Base-by-base conservation (phyloP, 1,140 invertebrate genomes). In the Drosophila kanapiae region DNA sequence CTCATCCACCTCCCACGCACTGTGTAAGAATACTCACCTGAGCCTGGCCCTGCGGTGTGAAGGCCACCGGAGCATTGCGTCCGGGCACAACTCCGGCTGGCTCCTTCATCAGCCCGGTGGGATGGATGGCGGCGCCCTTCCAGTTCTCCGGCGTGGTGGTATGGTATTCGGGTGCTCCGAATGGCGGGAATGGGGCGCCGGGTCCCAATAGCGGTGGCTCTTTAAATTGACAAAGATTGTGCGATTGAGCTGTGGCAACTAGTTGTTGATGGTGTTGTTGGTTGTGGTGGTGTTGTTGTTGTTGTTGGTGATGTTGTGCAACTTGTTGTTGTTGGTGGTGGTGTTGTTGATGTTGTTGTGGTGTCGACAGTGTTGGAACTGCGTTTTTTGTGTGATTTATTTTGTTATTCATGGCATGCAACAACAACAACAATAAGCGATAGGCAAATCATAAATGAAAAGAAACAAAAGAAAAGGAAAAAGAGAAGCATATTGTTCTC, bases 221-320 rank as follows among this genome's bases (percentile, higher is more conserved):
- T 93, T 93, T 92, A 93, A 93, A 93, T 92, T 84, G 90, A 92
- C 77, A 87, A 92, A 91, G 92, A 92, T 92, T 92, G 84, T 90
- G 82, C 84, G 91, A 72, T 91, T 86, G 82, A 81, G 88, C 78
- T 88, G 84, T 80, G 63, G 83, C 80, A 82, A 84, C 83, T 78
- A 91, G 79, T 79, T 92, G 87, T 42, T 82, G 72, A 14, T 85
- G 90, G 1, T 86, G 78, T 4, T 67, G 83, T 3, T 87, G 79
- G 1, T 82, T 76, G 0, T 71, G 79, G 1, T 82, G 79, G 0
- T 71, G 79, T 2, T 80, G 82, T 3, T 77, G 72, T 10, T 75
- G 84, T 14, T 70, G 80, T 9, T 71, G 76, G n/a, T 76, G 86
- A 14, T 77, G 65, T 9, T 78, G 72, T 0, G 80, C 71, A 3